Evolutionary conservation across 2,888 invertebrate genomes (phyloP).

Genomic region (Cantharis lateralis): DNA sequence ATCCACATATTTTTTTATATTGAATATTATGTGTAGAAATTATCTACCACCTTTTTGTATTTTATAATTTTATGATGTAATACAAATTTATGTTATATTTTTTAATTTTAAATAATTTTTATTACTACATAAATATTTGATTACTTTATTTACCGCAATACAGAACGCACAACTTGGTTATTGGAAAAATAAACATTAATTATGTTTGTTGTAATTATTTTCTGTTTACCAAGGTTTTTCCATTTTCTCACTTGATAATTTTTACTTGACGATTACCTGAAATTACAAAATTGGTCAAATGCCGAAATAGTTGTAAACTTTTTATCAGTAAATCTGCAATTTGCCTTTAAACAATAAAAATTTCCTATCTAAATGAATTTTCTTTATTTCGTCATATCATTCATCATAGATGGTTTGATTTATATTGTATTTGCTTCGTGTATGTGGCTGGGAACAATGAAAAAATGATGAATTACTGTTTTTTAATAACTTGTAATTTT

Average conservation of each 20-base stretch:
- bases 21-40: neutral
- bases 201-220: neutral
- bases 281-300: no score
- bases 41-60: neutral
- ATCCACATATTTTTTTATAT: neutral
- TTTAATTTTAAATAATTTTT: neutral
- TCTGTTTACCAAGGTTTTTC: neutral
- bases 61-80: neutral
- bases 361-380: neutral
- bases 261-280: no score
- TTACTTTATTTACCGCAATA: neutral
- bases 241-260: neutral
- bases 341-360: neutral
- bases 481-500: neutral
- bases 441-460: neutral
- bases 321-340: neutral
- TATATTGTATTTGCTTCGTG: neutral
- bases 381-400: neutral
- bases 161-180: neutral
- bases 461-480: neutral
- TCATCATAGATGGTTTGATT: neutral
- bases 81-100: neutral
- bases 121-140: neutral
- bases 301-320: no score
- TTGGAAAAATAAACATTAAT: neutral